Conservation (phyloP, 2,113 vertebrate genomes). For the Coreoperca whiteheadi region DNA sequence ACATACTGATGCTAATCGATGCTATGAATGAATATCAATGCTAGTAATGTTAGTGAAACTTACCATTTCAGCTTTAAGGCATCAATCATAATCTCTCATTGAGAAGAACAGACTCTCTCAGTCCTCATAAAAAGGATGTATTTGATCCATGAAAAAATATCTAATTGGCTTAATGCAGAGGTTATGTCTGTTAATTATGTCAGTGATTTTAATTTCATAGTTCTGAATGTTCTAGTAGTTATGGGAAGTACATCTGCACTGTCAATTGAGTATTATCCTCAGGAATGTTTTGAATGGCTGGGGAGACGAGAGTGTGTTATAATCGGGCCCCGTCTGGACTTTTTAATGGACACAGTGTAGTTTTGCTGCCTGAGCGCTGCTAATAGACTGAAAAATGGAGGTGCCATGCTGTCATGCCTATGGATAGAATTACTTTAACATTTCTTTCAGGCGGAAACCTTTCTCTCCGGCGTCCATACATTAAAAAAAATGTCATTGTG, state of each 20-base stretch:
- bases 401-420: constrained; percentile 50
- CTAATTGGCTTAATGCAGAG: constrained; percentile 22
- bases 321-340: constrained; percentile 17
- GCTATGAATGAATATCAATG: too few relatives aligned
- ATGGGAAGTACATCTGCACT: constrained; percentile 9
- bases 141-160: constrained; percentile 21
- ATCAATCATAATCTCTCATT: constrained; percentile 31
- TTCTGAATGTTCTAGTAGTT: constrained; percentile 2
- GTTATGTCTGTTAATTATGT: constrained; percentile 26
- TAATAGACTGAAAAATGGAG: constrained; percentile 73
- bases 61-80: too few relatives aligned
- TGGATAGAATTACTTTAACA: constrained; percentile 57
- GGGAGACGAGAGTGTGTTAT: constrained; percentile 4
- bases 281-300: constrained; percentile 25
- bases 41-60: too few relatives aligned
- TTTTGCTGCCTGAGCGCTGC: constrained; percentile 62
- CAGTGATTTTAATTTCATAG: neutral
- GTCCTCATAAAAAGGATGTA: constrained; percentile 8
- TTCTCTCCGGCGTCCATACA: constrained; percentile 20
- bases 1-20: too few relatives aligned
- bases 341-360: constrained; percentile 51
- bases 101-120: constrained; percentile 15
- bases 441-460: constrained; percentile 51
- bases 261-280: neutral
- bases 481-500: constrained; percentile 18